Evolutionary conservation across 2,113 vertebrate species (phyloP).

Genomic region (Petrocephalus zakoni): DNA sequence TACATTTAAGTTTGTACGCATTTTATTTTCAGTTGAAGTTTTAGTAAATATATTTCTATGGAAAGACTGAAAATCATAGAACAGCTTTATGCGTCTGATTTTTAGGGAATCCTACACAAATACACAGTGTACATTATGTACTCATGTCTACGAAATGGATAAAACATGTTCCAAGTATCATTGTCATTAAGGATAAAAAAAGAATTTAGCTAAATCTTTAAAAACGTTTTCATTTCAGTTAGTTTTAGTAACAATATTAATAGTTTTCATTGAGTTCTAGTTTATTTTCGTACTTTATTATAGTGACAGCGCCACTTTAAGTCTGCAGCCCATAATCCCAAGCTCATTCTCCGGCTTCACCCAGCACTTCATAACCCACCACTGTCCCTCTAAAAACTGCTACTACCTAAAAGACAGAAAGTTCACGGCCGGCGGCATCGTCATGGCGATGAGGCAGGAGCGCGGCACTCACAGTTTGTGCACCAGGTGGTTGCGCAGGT

Average conservation of each 20-base stretch:
- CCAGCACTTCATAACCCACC: neutral
- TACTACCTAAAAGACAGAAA: neutral
- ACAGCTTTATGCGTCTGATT: neutral
- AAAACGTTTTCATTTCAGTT: neutral
- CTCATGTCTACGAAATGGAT: neutral
- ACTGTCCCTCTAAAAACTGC: neutral
- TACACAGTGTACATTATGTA: neutral
- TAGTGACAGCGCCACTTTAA: neutral
- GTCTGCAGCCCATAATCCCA: neutral
- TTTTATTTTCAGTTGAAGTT: neutral
- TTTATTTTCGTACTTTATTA: neutral
- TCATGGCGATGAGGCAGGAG: too few species aligned
- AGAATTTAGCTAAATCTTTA: neutral
- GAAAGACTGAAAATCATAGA: neutral
- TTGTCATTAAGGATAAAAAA: neutral
- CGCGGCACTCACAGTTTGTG: slow-evolving; percentile 84
- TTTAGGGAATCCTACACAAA: neutral
- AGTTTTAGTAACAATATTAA: neutral
- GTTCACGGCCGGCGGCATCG: neutral
- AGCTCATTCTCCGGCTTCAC: too few species aligned
- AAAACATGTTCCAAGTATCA: neutral
- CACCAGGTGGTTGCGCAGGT: slow-evolving; percentile 89
- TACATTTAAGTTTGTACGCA: neutral
- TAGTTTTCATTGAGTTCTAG: neutral
- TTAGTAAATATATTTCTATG: neutral